Evolutionary conservation across 2,888 invertebrate genomes (phyloP), one percentile per base, ranked within the genome.

Genomic region (Pycnomerus fuliginosus): DNA sequence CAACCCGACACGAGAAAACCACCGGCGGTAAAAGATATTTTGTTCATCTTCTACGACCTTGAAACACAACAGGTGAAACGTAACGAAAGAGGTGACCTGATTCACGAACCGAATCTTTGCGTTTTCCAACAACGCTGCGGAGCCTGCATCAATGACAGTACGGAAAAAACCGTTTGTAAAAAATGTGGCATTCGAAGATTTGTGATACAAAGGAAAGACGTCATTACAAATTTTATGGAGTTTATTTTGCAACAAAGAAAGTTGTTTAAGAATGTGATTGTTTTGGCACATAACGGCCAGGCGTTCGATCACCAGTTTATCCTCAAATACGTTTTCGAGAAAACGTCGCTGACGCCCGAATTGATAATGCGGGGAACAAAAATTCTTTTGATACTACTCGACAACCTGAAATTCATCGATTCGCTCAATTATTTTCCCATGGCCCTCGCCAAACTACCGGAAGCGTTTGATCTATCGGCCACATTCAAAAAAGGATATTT

Each of bases 401-500:
- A 8, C 4, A 20, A 20, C 8, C 5, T 20, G 20, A 20, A 8
- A 20, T 20, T 20, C 20, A 20, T 20, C 8, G 20, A 20, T 8
- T 20, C 20, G 4, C 20, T 20, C 4, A 20, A 20, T 8, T 20
- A 20, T 20, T 20, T 20, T 20, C 20, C 20, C 20, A 20, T 20
- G 20, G 5, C 20, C 4, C 20, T 20, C 5, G 8, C 5, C 8
- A 8, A 4, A 5, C 20, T 20, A 5, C 20, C 20, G 20, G 8
- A 20, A 20, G 20, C 20, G 8, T 20, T 20, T 20, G 20, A 8
- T 20, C 8, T 20, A 20, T 8, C 20, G 8, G 20, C 20, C 28
- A 46, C 52, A 44, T 27, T 52, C 23, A 49, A 46, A 40, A 57
- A 47, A 37, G 49, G 47, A 27, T 47, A 44, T 41, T 55, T 49